These are phyloP conservation scores for Psilopsiagon aurifrons DNA, from an alignment of 2,113 vertebrate genomes.

Conservation along the genomic window DNA sequence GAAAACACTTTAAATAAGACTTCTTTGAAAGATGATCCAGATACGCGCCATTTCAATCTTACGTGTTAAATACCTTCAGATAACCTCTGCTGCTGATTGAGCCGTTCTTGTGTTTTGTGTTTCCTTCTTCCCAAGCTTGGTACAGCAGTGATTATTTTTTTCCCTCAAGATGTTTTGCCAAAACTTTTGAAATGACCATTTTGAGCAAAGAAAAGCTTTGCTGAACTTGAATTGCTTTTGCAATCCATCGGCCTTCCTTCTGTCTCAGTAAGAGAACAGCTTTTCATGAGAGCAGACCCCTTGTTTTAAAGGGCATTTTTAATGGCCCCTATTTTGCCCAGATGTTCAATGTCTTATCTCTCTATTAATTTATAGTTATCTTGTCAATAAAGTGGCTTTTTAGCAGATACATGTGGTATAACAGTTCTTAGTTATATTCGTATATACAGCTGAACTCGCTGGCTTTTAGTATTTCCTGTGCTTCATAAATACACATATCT, in stretches of 20 bases:
- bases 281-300: not conserved
- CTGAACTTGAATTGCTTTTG: not conserved
- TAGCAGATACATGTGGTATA: not conserved
- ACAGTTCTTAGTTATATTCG: not conserved
- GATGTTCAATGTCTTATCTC: not conserved
- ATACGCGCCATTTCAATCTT: not conserved
- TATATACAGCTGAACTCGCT: conserved; percentile 37
- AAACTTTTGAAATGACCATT: not conserved
- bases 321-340: not conserved
- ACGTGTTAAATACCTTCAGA: not conserved
- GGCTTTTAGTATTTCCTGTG: conserved; percentile 52
- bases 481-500: conserved; percentile 46
- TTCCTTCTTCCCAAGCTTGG: not conserved
- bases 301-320: not conserved
- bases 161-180: not conserved
- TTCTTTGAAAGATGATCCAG: not conserved
- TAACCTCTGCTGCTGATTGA: not conserved
- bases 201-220: not conserved
- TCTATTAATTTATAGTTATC: not conserved
- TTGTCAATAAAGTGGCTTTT: conserved; percentile 7
- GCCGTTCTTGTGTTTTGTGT: not conserved
- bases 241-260: not conserved
- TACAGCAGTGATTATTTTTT: not conserved
- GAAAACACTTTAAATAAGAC: not conserved
- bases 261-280: not conserved